Conservation (phyloP, 2,888 invertebrate species). For the Apantesis nais region DNA sequence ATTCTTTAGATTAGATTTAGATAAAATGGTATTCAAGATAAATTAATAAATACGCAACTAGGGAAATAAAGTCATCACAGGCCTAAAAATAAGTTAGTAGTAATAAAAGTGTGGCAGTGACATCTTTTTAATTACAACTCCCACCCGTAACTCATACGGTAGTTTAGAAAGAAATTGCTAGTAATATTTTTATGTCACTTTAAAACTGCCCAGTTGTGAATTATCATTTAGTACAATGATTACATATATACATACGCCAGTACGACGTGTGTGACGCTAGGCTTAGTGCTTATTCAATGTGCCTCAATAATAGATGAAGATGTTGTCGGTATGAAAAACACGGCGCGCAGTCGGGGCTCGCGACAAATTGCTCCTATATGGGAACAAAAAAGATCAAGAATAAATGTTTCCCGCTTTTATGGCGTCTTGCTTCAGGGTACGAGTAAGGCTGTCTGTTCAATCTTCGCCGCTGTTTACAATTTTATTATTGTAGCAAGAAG, state of each 20-base stretch:
- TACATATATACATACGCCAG: not conserved
- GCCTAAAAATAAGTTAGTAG: not conserved
- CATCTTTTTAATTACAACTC: not conserved
- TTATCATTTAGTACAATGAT: not conserved
- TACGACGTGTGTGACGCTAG: constrained; percentile 20
- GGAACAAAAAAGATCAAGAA: constrained; percentile 57
- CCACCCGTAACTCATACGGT: not conserved
- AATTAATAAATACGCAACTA: not conserved
- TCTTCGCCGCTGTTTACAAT: constrained; percentile 7
- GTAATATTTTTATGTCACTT: not conserved
- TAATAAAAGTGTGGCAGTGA: not conserved
- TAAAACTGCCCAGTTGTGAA: not conserved
- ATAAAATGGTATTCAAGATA: not conserved
- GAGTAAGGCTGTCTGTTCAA: constrained; percentile 16
- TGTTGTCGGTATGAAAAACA: constrained; percentile 24
- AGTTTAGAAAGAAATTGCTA: not conserved
- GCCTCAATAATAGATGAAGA: constrained; percentile 35
- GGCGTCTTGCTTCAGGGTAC: constrained; percentile 35
- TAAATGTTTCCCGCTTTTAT: constrained; percentile 58
- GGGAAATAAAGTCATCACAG: no score
- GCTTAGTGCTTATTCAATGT: constrained; percentile 27
- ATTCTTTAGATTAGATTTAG: not conserved
- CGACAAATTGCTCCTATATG: constrained; percentile 54
- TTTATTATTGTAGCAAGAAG: constrained; percentile 7
- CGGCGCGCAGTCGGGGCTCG: constrained; percentile 32